Evolutionary conservation across 2,888 invertebrate genomes (phyloP), one percentile per base, ranked within the genome.

Genomic region (Lapara coniferarum): DNA sequence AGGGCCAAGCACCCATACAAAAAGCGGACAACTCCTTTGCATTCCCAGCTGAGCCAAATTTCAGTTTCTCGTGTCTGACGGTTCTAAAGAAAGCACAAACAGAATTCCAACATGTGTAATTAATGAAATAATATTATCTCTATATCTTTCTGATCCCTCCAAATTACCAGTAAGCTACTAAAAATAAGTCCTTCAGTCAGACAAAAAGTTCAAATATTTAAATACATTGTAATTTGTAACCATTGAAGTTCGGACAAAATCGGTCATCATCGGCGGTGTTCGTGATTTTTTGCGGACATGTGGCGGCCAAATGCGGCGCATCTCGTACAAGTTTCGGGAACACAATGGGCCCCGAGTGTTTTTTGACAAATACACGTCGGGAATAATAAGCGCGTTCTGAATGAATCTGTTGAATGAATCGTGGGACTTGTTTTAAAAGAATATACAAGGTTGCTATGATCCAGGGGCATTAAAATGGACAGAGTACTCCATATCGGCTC

Each of bases 221-320:
- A 5, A 16, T 63, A 19, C 46, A 49, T 13, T 19, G 16, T 59
- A 63, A 46, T 49, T 13, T 19, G 16, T 59, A 63, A 46, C 63
- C 13, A 46, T 13, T 55, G 55, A 49, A 3, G 49, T 49, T 63
- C 63, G 63, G 63, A 2, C 2, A 46, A 5, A 19, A 12, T 63
- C 63, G 63, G 63, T 12, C n/a, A 19, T 49, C 25, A n/a, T 69
- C 46, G 44, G 51, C 56, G 58, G 53, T 46, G n/a, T 53, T 53
- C 19, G 56, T 46, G 10, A 16, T 66, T 71, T 49, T 63, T 69
- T 67, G 66, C 66, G 55, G 10, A 56, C 68, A 59, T 66, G 16
- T 68, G 66, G 49, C 53, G 58, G 66, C 66, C 68, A 69, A 44
- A 69, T 53, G 68, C 16, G 19, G 53, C 68, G 63, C 68, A 66